Evolutionary conservation across 1,140 invertebrate species (phyloP).

Genomic region (Geopemphigus sp.): DNA sequence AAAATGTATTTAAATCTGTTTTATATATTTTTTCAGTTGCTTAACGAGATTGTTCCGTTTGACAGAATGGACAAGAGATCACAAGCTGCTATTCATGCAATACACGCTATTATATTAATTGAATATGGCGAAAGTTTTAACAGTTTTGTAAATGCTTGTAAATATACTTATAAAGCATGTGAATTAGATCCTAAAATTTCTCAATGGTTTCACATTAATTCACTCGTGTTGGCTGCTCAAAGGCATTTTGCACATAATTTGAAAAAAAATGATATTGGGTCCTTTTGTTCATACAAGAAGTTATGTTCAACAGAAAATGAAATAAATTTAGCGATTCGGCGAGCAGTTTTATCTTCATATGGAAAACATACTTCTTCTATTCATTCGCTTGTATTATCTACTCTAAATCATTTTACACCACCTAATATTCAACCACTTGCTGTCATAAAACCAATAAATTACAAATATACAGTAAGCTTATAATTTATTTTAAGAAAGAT

Average conservation of each 20-base stretch:
- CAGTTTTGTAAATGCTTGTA: constrained; percentile 15
- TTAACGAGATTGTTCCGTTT: constrained; percentile 39
- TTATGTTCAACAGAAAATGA: constrained; percentile 1
- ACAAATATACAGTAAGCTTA: constrained; percentile 10
- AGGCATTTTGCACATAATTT: not conserved
- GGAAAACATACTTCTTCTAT: constrained; percentile 8
- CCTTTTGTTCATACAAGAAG: not conserved
- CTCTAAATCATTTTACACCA: not conserved
- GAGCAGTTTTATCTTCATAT: not conserved
- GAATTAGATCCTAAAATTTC: constrained; percentile 13
- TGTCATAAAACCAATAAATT: not conserved
- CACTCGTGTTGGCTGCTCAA: not conserved
- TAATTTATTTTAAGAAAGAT: not conserved
- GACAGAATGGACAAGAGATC: constrained; percentile 21
- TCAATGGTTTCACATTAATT: constrained; percentile 28
- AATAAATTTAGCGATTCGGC: not conserved
- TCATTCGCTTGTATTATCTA: not conserved
- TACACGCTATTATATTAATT: constrained; percentile 23
- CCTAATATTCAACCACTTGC: not conserved
- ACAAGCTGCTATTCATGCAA: constrained; percentile 14
- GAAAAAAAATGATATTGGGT: not conserved
- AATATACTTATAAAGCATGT: constrained; percentile 25
- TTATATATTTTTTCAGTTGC: constrained; percentile 5
- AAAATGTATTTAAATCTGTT: not conserved
- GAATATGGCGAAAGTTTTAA: constrained; percentile 14